Evolutionary conservation across 2,113 vertebrate species (phyloP).

Genomic region (Galeopterus variegatus): DNA sequence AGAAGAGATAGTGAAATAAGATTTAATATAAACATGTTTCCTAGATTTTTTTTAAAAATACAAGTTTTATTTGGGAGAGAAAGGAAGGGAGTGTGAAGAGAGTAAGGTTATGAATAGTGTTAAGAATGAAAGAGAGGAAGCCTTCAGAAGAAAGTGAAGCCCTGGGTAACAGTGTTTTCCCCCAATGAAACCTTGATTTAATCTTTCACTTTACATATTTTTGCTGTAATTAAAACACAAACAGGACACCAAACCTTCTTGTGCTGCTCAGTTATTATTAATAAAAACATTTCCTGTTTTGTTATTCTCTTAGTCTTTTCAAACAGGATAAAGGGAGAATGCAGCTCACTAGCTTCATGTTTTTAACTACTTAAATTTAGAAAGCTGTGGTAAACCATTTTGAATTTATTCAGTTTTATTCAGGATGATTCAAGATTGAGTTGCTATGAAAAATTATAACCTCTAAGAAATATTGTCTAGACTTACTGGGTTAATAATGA

Average conservation of each 20-base stretch:
- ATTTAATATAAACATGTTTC: not conserved
- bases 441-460: not conserved
- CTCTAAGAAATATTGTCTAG: not conserved
- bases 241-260: not conserved
- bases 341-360: not conserved
- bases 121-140: not conserved
- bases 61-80: not conserved
- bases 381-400: not conserved
- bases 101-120: not conserved
- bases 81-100: not conserved
- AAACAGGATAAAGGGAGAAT: not conserved
- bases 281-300: not conserved
- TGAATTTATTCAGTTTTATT: not conserved
- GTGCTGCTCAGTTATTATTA: not conserved
- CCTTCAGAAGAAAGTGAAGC: not conserved
- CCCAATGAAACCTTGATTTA: not conserved
- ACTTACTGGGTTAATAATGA: not conserved
- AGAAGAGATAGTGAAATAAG: not conserved
- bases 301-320: not conserved
- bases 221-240: not conserved
- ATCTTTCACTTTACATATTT: not conserved
- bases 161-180: not conserved
- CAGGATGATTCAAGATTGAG: not conserved
- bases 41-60: not conserved
- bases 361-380: not conserved